A percentile compares a stretch with the other conserved stretches of the same genome.
These are phyloP conservation scores for Poecilus cupreus DNA, from an alignment of 2,888 invertebrate genomes.

Conservation along the genomic window DNA sequence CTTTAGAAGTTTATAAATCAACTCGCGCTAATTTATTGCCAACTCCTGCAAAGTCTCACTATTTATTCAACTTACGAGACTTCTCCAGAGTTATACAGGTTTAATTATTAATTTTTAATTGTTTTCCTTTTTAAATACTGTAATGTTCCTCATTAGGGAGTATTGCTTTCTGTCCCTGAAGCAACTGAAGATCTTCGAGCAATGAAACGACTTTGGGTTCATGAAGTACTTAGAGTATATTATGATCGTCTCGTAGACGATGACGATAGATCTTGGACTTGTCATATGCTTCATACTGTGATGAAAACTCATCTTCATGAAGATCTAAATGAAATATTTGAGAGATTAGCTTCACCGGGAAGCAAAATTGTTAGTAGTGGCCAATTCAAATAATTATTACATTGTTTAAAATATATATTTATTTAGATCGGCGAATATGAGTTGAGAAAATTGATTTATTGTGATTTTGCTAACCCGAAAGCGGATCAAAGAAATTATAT, in stretches of 20 bases:
- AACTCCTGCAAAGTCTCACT: constrained; percentile 95
- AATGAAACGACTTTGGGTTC: constrained; percentile 95
- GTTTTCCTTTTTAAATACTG: not conserved
- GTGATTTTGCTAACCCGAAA: constrained; percentile 96
- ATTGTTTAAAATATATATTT: constrained; percentile 37
- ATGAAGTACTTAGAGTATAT: constrained; percentile 94
- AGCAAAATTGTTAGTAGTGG: constrained; percentile 60
- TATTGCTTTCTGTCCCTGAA: constrained; percentile 93
- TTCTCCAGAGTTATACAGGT: constrained; percentile 94
- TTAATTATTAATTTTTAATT: not conserved
- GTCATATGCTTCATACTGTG: constrained; percentile 80
- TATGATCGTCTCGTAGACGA: constrained; percentile 93
- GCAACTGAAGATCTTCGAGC: constrained; percentile 89
- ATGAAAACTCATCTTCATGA: constrained; percentile 78
- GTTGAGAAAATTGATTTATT: constrained; percentile 90
- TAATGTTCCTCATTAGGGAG: constrained; percentile 78
- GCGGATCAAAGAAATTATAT: constrained; percentile 91
- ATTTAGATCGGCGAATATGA: constrained; percentile 85
- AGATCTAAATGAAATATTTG: constrained; percentile 82
- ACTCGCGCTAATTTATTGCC: constrained; percentile 89
- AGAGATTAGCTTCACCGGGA: constrained; percentile 76
- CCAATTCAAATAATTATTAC: not conserved
- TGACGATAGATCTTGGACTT: constrained; percentile 88
- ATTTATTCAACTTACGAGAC: constrained; percentile 95
- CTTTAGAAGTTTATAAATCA: constrained; percentile 89